Percentiles rank a stretch among this genome's conserved stretches.
Conservation (phyloP, 2,888 invertebrate genomes). For the Andricus curvator region DNA sequence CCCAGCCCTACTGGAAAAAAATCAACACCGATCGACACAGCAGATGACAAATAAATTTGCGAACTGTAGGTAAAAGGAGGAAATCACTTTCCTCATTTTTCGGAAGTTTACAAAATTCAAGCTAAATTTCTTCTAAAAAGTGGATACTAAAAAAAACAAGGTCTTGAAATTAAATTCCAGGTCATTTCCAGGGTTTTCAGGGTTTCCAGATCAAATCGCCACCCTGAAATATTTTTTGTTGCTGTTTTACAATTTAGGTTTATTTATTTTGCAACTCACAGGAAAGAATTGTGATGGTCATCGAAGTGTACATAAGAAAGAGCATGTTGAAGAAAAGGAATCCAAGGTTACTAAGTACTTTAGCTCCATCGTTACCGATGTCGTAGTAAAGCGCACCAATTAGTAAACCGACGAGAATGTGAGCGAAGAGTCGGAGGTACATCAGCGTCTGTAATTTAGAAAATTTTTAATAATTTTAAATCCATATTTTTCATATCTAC, state of each 20-base stretch:
- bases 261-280: conserved; percentile 83
- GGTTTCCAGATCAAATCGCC: too few relatives aligned
- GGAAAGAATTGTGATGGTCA: conserved; percentile 98
- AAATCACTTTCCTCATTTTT: too few relatives aligned
- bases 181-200: conserved; percentile 85
- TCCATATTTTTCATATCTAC: not conserved
- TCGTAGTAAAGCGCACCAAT: conserved; percentile 97
- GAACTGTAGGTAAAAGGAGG: too few relatives aligned
- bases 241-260: conserved; percentile 11
- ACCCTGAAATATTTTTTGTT: not conserved
- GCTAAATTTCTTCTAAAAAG: too few relatives aligned
- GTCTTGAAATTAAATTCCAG: too few relatives aligned
- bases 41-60: too few relatives aligned
- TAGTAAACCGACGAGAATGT: conserved; percentile 94
- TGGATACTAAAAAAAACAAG: too few relatives aligned
- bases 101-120: too few relatives aligned
- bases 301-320: conserved; percentile 99
- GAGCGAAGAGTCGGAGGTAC: conserved; percentile 95
- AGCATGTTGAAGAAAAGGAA: conserved; percentile 99
- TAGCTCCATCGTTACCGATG: conserved; percentile 97
- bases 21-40: too few relatives aligned
- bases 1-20: too few relatives aligned
- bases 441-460: conserved; percentile 89
- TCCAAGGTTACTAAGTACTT: conserved; percentile 96
- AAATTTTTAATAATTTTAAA: not conserved